Conservation (phyloP, 2,888 invertebrate species). For the Sarcophaga variegata region DNA sequence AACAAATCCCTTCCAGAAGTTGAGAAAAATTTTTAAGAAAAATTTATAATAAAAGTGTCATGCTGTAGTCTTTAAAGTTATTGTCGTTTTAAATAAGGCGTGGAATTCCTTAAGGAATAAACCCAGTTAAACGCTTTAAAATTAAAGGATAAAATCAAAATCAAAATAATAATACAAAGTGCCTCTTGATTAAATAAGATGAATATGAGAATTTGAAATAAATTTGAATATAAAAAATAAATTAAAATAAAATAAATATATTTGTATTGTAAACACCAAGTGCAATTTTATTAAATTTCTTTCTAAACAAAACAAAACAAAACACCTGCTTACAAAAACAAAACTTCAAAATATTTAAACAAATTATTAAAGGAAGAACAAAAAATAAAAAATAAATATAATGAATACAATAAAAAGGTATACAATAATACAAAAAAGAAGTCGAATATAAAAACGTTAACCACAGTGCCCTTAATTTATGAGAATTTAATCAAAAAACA, state of each 20-base stretch:
- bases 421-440: constrained; percentile 18
- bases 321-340: constrained; percentile 26
- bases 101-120: constrained; percentile 48
- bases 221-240: constrained; percentile 20
- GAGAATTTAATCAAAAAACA: constrained; percentile 19
- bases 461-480: constrained; percentile 61
- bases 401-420: not conserved
- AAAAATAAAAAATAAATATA: not conserved
- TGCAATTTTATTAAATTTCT: constrained; percentile 57
- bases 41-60: constrained; percentile 32
- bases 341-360: constrained; percentile 2
- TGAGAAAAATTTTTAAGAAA: constrained; percentile 7
- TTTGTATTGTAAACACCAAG: constrained; percentile 51
- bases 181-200: constrained; percentile 39
- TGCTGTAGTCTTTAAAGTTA: constrained; percentile 50
- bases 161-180: constrained; percentile 42
- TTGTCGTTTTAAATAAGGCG: constrained; percentile 15
- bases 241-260: not conserved
- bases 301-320: not conserved
- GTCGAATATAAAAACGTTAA: constrained; percentile 41
- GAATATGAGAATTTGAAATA: not conserved
- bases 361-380: constrained; percentile 23
- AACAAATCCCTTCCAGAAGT: constrained; percentile 15
- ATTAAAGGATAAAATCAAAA: not conserved
- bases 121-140: constrained; percentile 28